Evolutionary conservation across 1,140 invertebrate species (phyloP), one percentile per base, ranked within the genome.

Genomic region (Philaenus spumarius): DNA sequence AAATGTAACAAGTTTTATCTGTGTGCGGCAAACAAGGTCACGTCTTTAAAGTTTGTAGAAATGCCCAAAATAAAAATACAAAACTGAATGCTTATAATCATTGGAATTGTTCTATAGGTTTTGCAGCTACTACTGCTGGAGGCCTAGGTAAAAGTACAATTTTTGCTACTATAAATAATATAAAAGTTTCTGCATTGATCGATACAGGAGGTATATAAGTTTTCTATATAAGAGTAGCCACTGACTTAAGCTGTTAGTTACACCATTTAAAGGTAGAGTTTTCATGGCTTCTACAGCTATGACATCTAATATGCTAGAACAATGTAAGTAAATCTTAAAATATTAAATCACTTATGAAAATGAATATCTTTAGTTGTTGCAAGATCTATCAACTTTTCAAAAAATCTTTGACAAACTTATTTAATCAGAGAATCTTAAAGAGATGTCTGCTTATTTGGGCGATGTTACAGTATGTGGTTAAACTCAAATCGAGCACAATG

Each of bases 361-460:
- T 14, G 30, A 5, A 20, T 45, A 17, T 55, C 43, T 20, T 35
- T 60, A 17, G 45, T 39, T 15, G 35, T 60, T 30, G 35, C 56
- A 35, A 12, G 35, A 47, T 23, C 30, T 63, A 0, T 11, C 58
- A 17, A 47, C 50, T 17, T 69, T 64, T 34, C 68, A 68, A 51
- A n/a, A 59, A 14, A 51, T 56, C 9, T 59, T 67, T 30, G 52
- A 68, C 47, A 45, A 50, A 12, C 42, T 63, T 5, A 51, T 68
- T 43, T 20, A 23, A 0, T 46, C 26, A 17, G 58, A 60, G 35
- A 58, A 60, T n/a, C 57, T 48, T n/a, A n/a, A n/a, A n/a, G n/a
- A n/a, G n/a, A n/a, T n/a, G n/a, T n/a, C n/a, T n/a, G n/a, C n/a
- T n/a, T 59, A 55, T 45, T 15, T 51, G 15, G 42, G 46, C 40